Conservation (phyloP, 2,113 vertebrate species). For the Urocynchramus pylzowi region DNA sequence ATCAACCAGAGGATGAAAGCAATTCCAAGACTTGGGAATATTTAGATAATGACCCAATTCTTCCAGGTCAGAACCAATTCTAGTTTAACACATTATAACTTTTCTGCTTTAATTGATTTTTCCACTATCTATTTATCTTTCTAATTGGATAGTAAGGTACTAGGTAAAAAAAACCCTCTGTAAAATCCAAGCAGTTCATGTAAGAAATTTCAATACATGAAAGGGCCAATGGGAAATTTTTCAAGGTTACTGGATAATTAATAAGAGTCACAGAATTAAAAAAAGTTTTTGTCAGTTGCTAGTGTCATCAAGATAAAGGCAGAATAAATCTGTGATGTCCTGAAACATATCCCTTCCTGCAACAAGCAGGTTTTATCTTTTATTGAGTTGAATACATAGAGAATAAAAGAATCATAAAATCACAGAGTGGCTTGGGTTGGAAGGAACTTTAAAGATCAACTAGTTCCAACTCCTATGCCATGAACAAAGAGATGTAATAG, state of each 20-base stretch:
- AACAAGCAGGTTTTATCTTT: neutral
- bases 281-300: neutral
- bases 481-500: neutral
- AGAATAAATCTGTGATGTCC: neutral
- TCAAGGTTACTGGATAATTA: constrained; percentile 14
- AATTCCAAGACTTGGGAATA: constrained; percentile 48
- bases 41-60: constrained; percentile 26
- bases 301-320: neutral
- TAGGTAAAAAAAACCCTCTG: neutral
- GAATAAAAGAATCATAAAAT: neutral
- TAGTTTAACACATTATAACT: constrained; percentile 44
- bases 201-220: constrained; percentile 8
- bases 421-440: neutral
- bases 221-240: neutral
- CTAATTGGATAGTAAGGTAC: constrained; percentile 36
- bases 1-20: neutral
- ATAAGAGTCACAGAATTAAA: neutral
- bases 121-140: constrained; percentile 56
- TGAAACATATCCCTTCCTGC: neutral
- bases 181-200: neutral
- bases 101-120: constrained; percentile 62
- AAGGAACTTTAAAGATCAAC: neutral
- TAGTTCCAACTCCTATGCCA: neutral
- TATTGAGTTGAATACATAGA: neutral
- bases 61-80: constrained; percentile 54